Conservation (phyloP, 1,140 invertebrate genomes). For the Portunus trituberculatus region DNA sequence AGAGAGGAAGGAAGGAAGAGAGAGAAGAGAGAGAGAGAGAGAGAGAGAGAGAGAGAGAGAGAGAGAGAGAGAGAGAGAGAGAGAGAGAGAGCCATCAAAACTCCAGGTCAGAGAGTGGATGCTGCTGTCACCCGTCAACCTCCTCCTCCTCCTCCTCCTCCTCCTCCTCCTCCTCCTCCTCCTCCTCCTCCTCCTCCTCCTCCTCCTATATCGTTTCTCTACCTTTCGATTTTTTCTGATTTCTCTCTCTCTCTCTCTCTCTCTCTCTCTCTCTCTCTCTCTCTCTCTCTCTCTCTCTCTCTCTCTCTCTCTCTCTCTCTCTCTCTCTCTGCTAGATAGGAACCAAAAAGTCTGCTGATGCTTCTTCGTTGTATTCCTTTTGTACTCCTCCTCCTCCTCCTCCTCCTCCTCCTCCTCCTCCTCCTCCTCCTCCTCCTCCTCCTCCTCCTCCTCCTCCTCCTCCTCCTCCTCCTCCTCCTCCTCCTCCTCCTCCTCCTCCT, state of each 20-base stretch:
- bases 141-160: constrained; percentile 13
- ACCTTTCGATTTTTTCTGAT: not conserved
- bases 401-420: not conserved
- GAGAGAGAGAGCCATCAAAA: not conserved
- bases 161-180: constrained; percentile 17
- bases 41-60: not conserved
- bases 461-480: constrained; percentile 6
- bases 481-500: constrained; percentile 4
- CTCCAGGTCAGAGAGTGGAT: too few relatives aligned
- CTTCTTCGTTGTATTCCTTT: not conserved
- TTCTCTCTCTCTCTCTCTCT: not conserved
- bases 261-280: not conserved
- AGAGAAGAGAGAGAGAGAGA: not conserved
- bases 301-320: not conserved
- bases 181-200: not conserved
- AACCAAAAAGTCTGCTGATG: too few relatives aligned
- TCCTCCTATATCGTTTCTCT: not conserved
- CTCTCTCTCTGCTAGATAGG: not conserved
- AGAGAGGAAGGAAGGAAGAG: too few relatives aligned
- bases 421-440: not conserved
- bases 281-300: not conserved
- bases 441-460: not conserved
- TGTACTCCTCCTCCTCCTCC: not conserved
- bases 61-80: not conserved
- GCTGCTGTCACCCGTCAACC: too few relatives aligned